Evolutionary conservation across 2,888 invertebrate species (phyloP), one percentile per base, ranked within the genome.

Genomic region (Ormyrus nitidulus): DNA sequence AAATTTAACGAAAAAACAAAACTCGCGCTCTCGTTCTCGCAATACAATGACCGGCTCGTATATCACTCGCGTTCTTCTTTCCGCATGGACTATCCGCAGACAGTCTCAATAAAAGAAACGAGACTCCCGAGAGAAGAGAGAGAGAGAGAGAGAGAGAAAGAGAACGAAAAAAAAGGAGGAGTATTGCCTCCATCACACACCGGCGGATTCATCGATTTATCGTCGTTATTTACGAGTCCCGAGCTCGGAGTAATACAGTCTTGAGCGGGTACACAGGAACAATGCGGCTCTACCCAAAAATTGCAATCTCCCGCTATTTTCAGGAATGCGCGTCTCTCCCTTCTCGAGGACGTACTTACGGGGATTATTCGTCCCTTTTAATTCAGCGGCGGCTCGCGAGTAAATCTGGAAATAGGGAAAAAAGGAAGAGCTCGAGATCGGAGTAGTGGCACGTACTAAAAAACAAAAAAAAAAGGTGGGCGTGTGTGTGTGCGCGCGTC

Each of bases 341-440:
- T 11, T 68, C 61, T 34, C n/a, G 19, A 49, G 44, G 19, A 19
- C 19, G 51, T 9, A 53, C 71, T 61, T 61, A 19, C 59, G 6
- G 51, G 77, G 58, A 71, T 76, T 58, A 53, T 58, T 58, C 58
- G 54, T 68, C 10, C 53, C 59, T 71, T 77, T 77, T 65, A 71
- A 77, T 71, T 66, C 53, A 46, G 51, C 9, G 58, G 54, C 48
- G 54, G 6, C n/a, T 48, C 58, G 58, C 0, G 8, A 5, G 11
- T 49, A 62, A 73, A 73, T 44, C 46, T 46, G 51, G 58, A 71
- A 71, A 77, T 58, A 70, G 64, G 34, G 51, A 19, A 19, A 19
- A 56, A 58, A 65, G 44, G 51, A 71, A 70, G 71, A 59, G 71
- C 65, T 62, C 58, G 69, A 53, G 51, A 62, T n/a, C 72, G n/a